Evolutionary conservation across 1,140 invertebrate genomes (phyloP).

Genomic region (Archivesica marissinica): DNA sequence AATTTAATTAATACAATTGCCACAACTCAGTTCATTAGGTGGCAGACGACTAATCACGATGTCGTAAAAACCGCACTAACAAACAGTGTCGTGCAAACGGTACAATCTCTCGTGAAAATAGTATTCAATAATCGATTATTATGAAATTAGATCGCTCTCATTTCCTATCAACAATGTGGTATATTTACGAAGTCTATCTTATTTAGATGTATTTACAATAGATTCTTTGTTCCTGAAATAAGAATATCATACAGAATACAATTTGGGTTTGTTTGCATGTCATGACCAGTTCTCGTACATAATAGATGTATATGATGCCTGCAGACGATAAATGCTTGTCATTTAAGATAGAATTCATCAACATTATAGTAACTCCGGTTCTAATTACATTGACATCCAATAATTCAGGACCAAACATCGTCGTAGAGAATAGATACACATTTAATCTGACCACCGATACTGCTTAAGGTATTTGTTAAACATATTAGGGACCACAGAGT

Average conservation of each 20-base stretch:
- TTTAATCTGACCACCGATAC: no score
- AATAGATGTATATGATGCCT: neutral
- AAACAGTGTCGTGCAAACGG: neutral
- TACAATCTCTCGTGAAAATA: neutral
- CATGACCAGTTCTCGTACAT: neutral
- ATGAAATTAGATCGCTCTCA: slow-evolving; percentile 30
- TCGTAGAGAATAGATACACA: neutral
- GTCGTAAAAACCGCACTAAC: slow-evolving; percentile 29
- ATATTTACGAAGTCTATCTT: slow-evolving; percentile 28
- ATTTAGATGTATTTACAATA: slow-evolving; percentile 1
- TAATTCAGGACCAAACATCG: neutral
- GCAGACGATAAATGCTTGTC: neutral
- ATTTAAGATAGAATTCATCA: slow-evolving; percentile 24
- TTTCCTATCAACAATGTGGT: slow-evolving; percentile 10
- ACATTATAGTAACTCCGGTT: slow-evolving; percentile 6
- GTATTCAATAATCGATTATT: slow-evolving; percentile 29
- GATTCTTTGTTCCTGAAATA: slow-evolving; percentile 23
- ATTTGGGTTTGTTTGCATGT: no score
- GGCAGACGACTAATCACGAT: slow-evolving; percentile 1
- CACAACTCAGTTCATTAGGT: neutral
- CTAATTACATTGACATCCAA: neutral
- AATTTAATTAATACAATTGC: neutral
- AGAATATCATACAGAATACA: slow-evolving; percentile 33
- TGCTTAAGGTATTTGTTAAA: no score
- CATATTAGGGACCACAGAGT: no score